Evolutionary conservation across 2,113 vertebrate species (phyloP).

Genomic region (Felis chaus): DNA sequence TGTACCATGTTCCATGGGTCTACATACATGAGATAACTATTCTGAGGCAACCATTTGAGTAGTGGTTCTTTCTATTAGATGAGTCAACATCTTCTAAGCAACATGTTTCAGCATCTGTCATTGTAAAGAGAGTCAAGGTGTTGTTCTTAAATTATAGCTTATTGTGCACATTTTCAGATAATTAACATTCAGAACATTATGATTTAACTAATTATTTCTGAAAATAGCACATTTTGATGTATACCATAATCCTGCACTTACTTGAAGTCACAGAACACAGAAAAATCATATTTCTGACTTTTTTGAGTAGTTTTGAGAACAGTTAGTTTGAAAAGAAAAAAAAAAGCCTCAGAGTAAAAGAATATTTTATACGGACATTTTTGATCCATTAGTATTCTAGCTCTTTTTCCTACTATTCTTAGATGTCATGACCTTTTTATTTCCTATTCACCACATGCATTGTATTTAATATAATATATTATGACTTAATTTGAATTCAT

Average conservation of each 20-base stretch:
- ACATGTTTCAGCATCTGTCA: constrained; percentile 6
- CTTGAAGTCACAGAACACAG: constrained; percentile 35
- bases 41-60: background rate
- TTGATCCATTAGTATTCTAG: constrained; percentile 76
- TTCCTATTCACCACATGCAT: constrained; percentile 75
- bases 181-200: constrained; percentile 62
- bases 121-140: constrained; percentile 35
- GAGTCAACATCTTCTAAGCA: constrained; percentile 36
- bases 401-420: constrained; percentile 62
- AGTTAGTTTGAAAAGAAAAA: constrained; percentile 54
- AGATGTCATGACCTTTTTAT: constrained; percentile 80
- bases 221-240: constrained; percentile 54
- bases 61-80: background rate
- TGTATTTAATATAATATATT: constrained; percentile 68
- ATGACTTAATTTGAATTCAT: constrained; percentile 79
- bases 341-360: constrained; percentile 53
- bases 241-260: constrained; percentile 28
- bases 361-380: constrained; percentile 54
- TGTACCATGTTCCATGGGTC: background rate
- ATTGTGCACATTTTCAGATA: constrained; percentile 57
- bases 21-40: background rate
- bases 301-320: constrained; percentile 50
- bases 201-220: constrained; percentile 61
- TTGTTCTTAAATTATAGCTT: constrained; percentile 57
- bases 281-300: constrained; percentile 52